phyloP scores from a whole-genome alignment of 35 echinoderm and acorn worm genomes.

The Hemicentrotus pulcherrimus region DNA sequence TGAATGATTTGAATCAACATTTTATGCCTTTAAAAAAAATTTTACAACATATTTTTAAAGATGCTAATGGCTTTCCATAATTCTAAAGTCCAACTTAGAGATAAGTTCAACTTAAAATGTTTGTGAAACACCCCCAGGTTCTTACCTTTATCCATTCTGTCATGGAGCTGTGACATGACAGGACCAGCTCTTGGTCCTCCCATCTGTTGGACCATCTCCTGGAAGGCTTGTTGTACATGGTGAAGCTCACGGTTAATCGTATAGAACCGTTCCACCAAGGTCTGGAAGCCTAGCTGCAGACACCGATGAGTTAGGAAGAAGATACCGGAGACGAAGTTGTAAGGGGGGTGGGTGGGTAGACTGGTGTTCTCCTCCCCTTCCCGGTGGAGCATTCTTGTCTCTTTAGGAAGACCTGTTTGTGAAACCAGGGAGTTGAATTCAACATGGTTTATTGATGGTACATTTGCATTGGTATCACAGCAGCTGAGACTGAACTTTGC shows the following conservation, averaged over 20 bases:
- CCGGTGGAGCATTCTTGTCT: slow-evolving; percentile 68
- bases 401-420: slow-evolving; percentile 69
- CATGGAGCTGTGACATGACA: slow-evolving; percentile 61
- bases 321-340: slow-evolving; percentile 87
- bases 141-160: slow-evolving; percentile 92
- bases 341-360: slow-evolving; percentile 48
- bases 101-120: no score
- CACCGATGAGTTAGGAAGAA: slow-evolving; percentile 94
- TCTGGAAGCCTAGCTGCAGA: slow-evolving; percentile 84
- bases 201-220: slow-evolving; percentile 54
- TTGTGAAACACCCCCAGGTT: neutral
- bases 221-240: slow-evolving; percentile 71
- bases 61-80: no score
- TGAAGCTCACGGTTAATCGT: slow-evolving; percentile 75
- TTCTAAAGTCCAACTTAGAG: no score
- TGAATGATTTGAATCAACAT: no score
- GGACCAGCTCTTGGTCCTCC: slow-evolving; percentile 54
- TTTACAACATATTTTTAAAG: no score
- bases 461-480: neutral
- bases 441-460: neutral
- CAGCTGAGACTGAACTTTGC: no score
- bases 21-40: no score
- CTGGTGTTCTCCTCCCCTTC: slow-evolving; percentile 40
- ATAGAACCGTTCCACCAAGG: slow-evolving; percentile 70
- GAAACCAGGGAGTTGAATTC: neutral